Conservation (phyloP, 2,113 vertebrate species). For the Gallinago undulata region DNA sequence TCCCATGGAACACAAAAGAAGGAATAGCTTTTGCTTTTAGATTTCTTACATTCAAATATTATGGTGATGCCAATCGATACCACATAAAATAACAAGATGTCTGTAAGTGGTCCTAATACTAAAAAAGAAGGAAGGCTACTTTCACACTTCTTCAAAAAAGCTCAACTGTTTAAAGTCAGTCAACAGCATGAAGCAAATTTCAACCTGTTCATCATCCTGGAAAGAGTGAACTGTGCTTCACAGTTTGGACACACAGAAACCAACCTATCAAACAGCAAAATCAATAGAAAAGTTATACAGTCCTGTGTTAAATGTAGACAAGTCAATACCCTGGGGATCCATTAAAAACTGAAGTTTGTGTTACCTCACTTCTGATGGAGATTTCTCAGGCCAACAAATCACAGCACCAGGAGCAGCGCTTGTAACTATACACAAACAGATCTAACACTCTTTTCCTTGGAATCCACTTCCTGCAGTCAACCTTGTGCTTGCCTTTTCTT, state of each 20-base stretch:
- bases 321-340: neutral
- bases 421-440: neutral
- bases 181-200: neutral
- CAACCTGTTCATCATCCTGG: neutral
- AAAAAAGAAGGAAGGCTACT: neutral
- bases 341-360: neutral
- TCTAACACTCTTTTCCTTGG: neutral
- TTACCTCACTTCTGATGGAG: neutral
- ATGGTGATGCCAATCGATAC: neutral
- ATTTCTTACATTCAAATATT: neutral
- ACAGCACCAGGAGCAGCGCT: neutral
- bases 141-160: neutral
- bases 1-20: neutral
- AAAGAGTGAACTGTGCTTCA: neutral
- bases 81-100: neutral
- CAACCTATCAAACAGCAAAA: neutral
- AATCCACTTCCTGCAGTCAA: neutral
- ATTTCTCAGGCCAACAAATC: neutral
- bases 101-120: neutral
- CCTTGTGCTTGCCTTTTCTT: neutral
- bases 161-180: neutral
- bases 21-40: neutral
- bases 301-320: neutral
- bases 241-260: neutral
- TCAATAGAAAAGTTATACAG: neutral